Conservation (phyloP, 2,797 vertebrate species). For the Mormyrops attenuatus region DNA sequence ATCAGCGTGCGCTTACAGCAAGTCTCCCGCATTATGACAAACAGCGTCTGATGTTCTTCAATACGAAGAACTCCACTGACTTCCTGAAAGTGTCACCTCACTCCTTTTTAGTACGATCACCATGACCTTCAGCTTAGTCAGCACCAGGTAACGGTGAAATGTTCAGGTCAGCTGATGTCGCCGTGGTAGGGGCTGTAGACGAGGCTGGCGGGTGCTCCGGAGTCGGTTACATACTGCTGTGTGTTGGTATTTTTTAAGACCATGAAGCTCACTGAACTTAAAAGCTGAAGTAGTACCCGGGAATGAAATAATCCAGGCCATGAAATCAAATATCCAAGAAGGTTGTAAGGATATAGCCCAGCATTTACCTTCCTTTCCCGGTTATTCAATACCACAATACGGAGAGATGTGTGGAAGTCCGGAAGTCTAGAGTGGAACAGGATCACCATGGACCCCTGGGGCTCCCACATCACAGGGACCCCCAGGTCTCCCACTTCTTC, state of each 20-base stretch:
- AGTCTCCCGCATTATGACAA: not conserved
- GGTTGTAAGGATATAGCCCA: not conserved
- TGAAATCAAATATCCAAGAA: not conserved
- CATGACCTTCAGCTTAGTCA: not conserved
- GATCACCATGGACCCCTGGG: not conserved
- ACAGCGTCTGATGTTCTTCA: not conserved
- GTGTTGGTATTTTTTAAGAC: not conserved
- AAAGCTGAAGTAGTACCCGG: not conserved
- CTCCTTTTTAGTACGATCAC: not conserved
- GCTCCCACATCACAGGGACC: not conserved
- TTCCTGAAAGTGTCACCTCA: not conserved
- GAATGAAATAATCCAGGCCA: not conserved
- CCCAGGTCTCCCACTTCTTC: not conserved
- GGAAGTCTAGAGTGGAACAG: not conserved
- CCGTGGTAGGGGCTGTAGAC: not conserved
- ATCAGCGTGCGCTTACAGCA: not conserved
- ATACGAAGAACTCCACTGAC: not conserved
- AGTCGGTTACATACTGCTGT: not conserved
- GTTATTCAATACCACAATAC: not conserved
- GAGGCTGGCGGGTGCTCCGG: not conserved
- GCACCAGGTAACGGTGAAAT: not conserved
- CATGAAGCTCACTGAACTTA: not conserved
- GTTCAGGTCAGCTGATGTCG: not conserved
- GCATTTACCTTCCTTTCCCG: not conserved
- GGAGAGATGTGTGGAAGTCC: not conserved